Evolutionary conservation across 1,140 invertebrate species (phyloP).

Genomic region (Achatina immaculata): DNA sequence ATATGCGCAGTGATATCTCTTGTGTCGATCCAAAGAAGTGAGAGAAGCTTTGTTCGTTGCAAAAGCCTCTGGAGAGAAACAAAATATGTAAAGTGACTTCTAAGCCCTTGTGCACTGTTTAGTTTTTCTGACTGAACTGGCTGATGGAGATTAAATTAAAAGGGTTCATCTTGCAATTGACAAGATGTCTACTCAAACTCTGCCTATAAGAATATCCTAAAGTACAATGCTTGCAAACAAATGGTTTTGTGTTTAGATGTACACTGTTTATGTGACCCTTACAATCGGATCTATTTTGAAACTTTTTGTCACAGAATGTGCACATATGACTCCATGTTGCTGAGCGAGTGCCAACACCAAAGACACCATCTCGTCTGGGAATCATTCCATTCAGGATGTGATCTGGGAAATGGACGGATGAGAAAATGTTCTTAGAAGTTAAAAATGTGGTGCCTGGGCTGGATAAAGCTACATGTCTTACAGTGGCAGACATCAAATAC

Average conservation of each 20-base stretch:
- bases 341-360: neutral
- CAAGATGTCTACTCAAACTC: constrained; percentile 31
- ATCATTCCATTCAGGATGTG: neutral
- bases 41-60: neutral
- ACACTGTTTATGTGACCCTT: constrained; percentile 40
- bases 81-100: neutral
- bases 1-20: constrained; percentile 30
- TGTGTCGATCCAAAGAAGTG: constrained; percentile 6
- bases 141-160: neutral
- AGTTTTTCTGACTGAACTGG: neutral
- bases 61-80: neutral
- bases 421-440: neutral
- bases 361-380: neutral
- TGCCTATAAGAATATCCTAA: constrained; percentile 29
- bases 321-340: constrained; percentile 13
- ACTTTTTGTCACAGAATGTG: constrained; percentile 35
- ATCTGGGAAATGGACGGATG: constrained; percentile 27
- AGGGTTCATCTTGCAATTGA: constrained; percentile 10
- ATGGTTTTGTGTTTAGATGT: constrained; percentile 34
- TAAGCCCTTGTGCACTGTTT: neutral
- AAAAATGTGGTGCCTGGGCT: constrained; percentile 9
- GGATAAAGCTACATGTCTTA: neutral
- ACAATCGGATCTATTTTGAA: constrained; percentile 37
- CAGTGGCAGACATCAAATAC: neutral
- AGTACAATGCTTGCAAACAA: constrained; percentile 30